phyloP scores from a whole-genome alignment of 2,888 invertebrate genomes.

The Noctua janthe region DNA sequence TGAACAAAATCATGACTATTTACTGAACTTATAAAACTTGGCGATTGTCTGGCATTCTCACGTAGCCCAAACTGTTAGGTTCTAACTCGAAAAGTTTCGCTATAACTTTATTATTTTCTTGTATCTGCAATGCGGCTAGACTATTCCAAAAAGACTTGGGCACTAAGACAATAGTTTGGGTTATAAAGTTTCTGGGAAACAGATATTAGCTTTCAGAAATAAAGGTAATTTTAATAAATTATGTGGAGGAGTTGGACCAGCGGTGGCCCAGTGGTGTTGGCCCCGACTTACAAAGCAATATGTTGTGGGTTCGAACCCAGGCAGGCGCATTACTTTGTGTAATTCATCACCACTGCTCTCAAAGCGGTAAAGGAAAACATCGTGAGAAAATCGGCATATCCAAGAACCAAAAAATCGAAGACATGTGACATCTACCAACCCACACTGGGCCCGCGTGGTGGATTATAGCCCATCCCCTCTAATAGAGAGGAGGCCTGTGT shows the following conservation, averaged over 20 bases:
- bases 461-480: no score
- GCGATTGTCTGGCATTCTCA: conserved; percentile 10
- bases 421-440: no score
- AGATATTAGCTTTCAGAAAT: background rate
- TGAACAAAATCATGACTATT: conserved; percentile 7
- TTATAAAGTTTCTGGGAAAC: background rate
- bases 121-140: conserved; percentile 58
- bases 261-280: no score
- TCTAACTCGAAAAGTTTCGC: conserved; percentile 38
- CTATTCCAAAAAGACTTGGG: background rate
- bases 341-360: no score
- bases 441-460: no score
- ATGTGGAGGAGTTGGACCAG: background rate
- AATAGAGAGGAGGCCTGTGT: no score
- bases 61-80: conserved; percentile 32
- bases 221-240: background rate
- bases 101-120: conserved; percentile 29
- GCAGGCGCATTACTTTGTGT: no score
- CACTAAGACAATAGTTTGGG: conserved; percentile 3
- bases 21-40: conserved; percentile 25
- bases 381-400: no score
- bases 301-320: no score
- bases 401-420: no score
- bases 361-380: no score
- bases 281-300: no score